Evolutionary conservation across 2,888 invertebrate genomes (phyloP).

Genomic region (Caenorhabditis afra): DNA sequence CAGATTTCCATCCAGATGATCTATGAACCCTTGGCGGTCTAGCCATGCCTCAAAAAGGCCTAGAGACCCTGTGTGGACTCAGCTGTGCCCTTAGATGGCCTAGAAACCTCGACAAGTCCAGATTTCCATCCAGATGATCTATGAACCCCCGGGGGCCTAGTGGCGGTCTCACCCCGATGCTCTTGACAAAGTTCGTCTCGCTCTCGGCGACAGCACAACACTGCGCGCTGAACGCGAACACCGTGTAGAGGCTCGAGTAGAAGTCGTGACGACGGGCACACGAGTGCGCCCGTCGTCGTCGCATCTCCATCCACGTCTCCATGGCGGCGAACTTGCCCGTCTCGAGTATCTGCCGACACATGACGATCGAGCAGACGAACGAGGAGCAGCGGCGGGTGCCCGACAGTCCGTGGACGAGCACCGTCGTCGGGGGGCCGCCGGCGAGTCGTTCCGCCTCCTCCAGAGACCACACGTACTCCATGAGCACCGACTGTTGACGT

Average conservation of each 20-base stretch:
- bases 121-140: too few species aligned
- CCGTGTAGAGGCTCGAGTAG: conserved; percentile 43
- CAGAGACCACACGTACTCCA: conserved; percentile 60
- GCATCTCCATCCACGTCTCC: conserved; percentile 57
- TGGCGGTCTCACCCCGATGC: conserved; percentile 50
- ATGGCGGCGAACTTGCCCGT: conserved; percentile 51
- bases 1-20: too few species aligned
- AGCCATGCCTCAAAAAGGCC: too few species aligned
- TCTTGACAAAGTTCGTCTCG: conserved; percentile 20
- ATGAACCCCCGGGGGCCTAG: too few species aligned
- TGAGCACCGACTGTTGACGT: conserved; percentile 31
- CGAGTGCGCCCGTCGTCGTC: conserved; percentile 38
- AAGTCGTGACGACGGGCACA: conserved; percentile 44
- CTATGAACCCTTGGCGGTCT: too few species aligned
- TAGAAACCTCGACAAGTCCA: too few species aligned
- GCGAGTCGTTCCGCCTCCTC: conserved; percentile 33
- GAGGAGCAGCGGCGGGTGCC: conserved; percentile 52
- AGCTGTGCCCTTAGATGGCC: too few species aligned
- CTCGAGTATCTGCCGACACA: conserved; percentile 55
- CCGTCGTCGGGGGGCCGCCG: conserved; percentile 18
- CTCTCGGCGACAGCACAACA: conserved; percentile 23
- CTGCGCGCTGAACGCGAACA: conserved; percentile 40
- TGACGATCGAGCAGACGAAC: conserved; percentile 41
- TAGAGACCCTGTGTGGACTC: too few species aligned
- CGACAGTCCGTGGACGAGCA: conserved; percentile 45